Conservation (phyloP, 37 sponge, comb jelly and placozoan genomes). For the Tethya wilhelma region DNA sequence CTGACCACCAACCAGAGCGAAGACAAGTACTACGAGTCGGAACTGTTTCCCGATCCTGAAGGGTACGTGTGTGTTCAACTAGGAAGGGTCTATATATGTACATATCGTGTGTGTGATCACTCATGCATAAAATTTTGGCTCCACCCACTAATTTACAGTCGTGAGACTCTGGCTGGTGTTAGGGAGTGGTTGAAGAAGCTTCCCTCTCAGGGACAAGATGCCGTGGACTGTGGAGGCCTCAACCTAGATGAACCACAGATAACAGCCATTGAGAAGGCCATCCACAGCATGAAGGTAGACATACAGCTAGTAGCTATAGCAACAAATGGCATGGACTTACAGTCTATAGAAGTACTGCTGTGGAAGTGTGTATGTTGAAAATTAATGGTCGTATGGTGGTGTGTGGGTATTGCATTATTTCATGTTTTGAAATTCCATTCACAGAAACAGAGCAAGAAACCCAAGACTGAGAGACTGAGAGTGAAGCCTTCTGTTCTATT, state of each 20-base stretch:
- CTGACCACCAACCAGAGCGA: conserved; percentile 57
- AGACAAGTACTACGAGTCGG: conserved; percentile 69
- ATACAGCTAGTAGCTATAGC: background rate
- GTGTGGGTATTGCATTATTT: too few species aligned
- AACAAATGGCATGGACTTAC: background rate
- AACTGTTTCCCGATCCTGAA: conserved; percentile 62
- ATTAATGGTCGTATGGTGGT: too few species aligned
- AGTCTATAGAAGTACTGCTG: too few species aligned
- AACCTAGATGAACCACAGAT: conserved; percentile 59
- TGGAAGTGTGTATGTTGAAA: too few species aligned
- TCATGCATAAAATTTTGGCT: too few species aligned
- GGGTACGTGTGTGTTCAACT: conserved; percentile 26
- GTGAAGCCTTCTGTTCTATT: conserved; percentile 56
- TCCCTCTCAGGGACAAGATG: conserved; percentile 37
- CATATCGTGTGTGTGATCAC: too few species aligned
- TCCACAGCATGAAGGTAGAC: conserved; percentile 22
- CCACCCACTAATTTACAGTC: too few species aligned
- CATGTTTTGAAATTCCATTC: background rate
- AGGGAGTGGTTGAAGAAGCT: conserved; percentile 72
- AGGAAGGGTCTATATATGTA: background rate
- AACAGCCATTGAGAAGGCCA: conserved; percentile 55
- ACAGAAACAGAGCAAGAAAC: background rate
- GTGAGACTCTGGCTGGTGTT: conserved; percentile 29
- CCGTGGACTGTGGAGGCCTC: conserved; percentile 82
- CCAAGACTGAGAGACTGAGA: conserved; percentile 20